Evolutionary conservation across 2,113 vertebrate genomes (phyloP), one percentile per base, ranked within the genome.

Genomic region (Pseudolaguvia tuberculata): DNA sequence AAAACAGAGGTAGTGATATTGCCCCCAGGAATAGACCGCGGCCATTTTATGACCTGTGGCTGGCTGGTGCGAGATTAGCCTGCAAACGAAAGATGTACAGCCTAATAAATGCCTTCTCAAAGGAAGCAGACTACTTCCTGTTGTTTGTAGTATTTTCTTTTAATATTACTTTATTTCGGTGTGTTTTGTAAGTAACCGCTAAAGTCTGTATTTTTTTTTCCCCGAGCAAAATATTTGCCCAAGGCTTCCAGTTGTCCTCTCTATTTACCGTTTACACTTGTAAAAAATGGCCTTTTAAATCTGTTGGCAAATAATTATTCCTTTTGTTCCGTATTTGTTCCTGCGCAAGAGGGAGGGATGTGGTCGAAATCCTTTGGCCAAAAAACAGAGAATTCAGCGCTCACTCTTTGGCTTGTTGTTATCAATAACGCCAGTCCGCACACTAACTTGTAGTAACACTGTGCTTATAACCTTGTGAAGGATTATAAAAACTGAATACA

Each of bases 1-100:
- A 80, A 87, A 73, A 83, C 59, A 87, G 77, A 69, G 84, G 73
- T 80, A 77, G 63, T 82, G 76, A 70, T 23, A 73, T 70, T 63
- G 78, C 69, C 73, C 31, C 70, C 59, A 72, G 42, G 35, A 78
- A 63, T 63, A 67, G 35, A 78, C 76, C 73, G 80, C 80, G 76
- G 80, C 80, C 80, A 81, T 81, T 81, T 81, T 81, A 81, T 73
- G 72, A 76, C 52, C 69, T 77, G 69, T 77, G 67, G 23, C 65
- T 73, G 53, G 52, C 23, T 29, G 53, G 31, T 53, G 31, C 51
- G 48, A 47, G 56, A 27, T 68, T 74, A 53, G 63, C 52, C 53
- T 39, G 20, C 31, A 31, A 56, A 75, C 23, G 23, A 56, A 56
- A 66, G 52, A 75, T 31, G 29, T 74, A 20, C 50, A 75, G 53